Conservation (phyloP, 2,888 invertebrate genomes). For the Eucriotettix oculatus region DNA sequence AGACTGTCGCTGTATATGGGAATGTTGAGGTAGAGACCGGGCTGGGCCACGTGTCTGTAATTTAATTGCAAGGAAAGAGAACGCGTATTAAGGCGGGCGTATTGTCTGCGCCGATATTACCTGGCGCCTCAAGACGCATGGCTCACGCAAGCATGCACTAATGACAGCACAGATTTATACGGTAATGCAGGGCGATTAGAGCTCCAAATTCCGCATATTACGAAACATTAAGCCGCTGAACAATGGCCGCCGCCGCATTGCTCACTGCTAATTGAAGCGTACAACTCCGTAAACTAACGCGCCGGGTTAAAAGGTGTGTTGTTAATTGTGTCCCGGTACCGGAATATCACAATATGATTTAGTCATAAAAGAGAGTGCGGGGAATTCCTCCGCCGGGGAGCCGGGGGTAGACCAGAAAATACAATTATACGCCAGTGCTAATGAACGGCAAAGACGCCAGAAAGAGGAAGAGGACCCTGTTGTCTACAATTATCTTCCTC, state of each 20-base stretch:
- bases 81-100: no score
- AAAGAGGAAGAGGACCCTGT: background rate
- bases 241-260: background rate
- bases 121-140: background rate
- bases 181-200: background rate
- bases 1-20: no score
- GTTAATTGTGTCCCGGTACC: background rate
- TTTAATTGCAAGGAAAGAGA: no score
- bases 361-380: conserved; percentile 1
- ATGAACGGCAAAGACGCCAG: background rate
- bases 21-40: no score
- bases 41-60: no score
- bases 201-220: background rate
- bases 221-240: background rate
- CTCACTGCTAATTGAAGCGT: background rate
- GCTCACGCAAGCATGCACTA: background rate
- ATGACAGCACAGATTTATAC: background rate
- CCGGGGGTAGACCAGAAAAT: conserved; percentile 8
- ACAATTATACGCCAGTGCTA: conserved; percentile 4
- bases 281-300: background rate
- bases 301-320: background rate
- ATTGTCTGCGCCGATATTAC: background rate
- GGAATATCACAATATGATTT: conserved; percentile 10
- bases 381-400: background rate
- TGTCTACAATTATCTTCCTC: background rate